Evolutionary conservation across 2,888 invertebrate species (phyloP).

Genomic region (Epistrophella euchroma): DNA sequence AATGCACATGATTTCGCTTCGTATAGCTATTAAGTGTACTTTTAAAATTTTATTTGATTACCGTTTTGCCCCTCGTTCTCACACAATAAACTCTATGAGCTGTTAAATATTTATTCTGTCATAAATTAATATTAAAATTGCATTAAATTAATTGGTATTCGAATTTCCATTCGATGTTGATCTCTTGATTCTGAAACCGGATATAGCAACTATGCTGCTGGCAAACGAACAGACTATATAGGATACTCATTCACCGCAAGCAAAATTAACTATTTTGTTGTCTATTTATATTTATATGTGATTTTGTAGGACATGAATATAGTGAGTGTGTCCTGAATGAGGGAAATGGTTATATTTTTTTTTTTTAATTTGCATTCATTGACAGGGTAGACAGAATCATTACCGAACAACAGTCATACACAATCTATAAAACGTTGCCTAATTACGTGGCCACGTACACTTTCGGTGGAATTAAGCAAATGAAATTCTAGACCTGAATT

Average conservation of each 20-base stretch:
- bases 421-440: conserved; percentile 50
- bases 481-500: conserved; percentile 51
- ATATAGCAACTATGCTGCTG: background rate
- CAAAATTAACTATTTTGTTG: conserved; percentile 38
- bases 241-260: conserved; percentile 36
- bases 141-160: conserved; percentile 56
- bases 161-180: conserved; percentile 36
- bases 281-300: background rate
- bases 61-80: conserved; percentile 29
- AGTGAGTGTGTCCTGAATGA: background rate
- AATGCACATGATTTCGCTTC: background rate
- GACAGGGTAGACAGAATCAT: conserved; percentile 31
- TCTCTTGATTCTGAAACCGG: conserved; percentile 39
- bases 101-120: conserved; percentile 47
- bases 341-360: background rate
- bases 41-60: conserved; percentile 18
- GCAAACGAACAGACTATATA: conserved; percentile 1
- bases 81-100: conserved; percentile 46
- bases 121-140: conserved; percentile 63
- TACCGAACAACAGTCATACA: conserved; percentile 34
- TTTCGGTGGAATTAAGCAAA: conserved; percentile 56
- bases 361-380: background rate
- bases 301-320: background rate
- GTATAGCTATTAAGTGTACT: conserved; percentile 11
- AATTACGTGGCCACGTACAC: conserved; percentile 55